These are phyloP conservation scores for Exephanes ischioxanthus DNA, from an alignment of 2,888 invertebrate species.

Conservation along the genomic window DNA sequence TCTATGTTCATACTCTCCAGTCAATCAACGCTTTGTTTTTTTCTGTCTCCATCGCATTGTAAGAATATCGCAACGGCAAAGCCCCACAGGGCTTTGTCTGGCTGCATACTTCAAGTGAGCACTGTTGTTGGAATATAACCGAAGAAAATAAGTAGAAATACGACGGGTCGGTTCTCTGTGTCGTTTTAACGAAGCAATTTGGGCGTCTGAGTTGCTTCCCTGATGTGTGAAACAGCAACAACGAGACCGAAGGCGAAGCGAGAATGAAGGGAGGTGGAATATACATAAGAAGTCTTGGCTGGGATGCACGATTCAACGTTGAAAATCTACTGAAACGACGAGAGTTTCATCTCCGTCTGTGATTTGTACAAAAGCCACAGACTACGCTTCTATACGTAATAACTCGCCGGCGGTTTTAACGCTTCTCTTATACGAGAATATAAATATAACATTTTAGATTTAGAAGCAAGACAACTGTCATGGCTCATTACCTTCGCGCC, in stretches of 20 bases:
- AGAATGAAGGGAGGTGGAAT: constrained; percentile 27
- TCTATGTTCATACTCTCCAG: constrained; percentile 19
- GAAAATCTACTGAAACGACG: constrained; percentile 21
- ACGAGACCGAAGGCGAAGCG: constrained; percentile 3
- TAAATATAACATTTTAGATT: not conserved
- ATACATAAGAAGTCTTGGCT: constrained; percentile 30
- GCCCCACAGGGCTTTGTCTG: constrained; percentile 36
- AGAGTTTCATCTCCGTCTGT: not conserved
- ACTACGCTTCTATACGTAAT: constrained; percentile 1
- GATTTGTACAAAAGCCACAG: constrained; percentile 15
- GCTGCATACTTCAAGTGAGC: not conserved
- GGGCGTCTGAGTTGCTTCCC: constrained; percentile 72
- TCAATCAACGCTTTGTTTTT: constrained; percentile 26
- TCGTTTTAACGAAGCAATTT: constrained; percentile 78
- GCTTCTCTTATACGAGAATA: not conserved
- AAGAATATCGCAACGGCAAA: constrained; percentile 16
- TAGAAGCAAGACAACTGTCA: not conserved
- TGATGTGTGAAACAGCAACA: constrained; percentile 38
- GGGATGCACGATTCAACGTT: not conserved
- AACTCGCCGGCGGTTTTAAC: constrained; percentile 4
- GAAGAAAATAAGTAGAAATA: constrained; percentile 44
- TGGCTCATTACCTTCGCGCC: not conserved
- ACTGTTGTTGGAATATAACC: constrained; percentile 23
- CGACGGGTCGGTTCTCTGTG: constrained; percentile 65
- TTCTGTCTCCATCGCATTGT: not conserved